phyloP scores from a whole-genome alignment of 2,113 vertebrate species.

The Python bivittatus region DNA sequence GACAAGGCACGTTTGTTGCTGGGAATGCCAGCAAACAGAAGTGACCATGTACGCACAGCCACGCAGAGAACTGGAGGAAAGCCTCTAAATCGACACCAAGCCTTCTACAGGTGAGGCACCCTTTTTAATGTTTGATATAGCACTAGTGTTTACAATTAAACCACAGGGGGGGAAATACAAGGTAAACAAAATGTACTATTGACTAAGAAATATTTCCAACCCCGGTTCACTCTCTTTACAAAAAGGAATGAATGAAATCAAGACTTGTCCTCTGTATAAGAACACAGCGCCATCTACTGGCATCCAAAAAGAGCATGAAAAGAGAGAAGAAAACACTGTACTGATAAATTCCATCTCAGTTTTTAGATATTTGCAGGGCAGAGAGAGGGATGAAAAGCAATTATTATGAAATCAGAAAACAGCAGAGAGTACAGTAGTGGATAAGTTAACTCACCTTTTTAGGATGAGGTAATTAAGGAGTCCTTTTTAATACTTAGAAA shows the following conservation, averaged over 20 bases:
- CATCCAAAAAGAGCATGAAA: neutral
- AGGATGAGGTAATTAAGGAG: neutral
- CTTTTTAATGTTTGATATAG: neutral
- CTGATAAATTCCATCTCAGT: neutral
- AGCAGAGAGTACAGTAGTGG: neutral
- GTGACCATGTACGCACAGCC: neutral
- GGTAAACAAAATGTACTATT: slow-evolving; percentile 30
- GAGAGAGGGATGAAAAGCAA: neutral
- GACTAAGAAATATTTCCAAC: neutral
- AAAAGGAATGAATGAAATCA: neutral
- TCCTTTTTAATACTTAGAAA: neutral
- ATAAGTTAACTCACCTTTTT: neutral
- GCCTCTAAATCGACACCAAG: neutral
- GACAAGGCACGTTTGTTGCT: too few species aligned
- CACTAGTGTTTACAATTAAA: neutral
- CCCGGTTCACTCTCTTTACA: slow-evolving; percentile 11
- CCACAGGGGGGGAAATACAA: neutral
- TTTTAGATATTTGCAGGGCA: neutral
- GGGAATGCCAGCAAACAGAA: neutral
- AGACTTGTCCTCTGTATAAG: accelerated
- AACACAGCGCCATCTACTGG: slow-evolving; percentile 60
- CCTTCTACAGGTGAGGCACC: neutral
- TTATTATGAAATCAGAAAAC: neutral
- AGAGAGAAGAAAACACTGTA: neutral
- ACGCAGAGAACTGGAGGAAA: neutral